phyloP scores from a whole-genome alignment of 2,113 vertebrate species.

The Pomatorhinus ruficollis region DNA sequence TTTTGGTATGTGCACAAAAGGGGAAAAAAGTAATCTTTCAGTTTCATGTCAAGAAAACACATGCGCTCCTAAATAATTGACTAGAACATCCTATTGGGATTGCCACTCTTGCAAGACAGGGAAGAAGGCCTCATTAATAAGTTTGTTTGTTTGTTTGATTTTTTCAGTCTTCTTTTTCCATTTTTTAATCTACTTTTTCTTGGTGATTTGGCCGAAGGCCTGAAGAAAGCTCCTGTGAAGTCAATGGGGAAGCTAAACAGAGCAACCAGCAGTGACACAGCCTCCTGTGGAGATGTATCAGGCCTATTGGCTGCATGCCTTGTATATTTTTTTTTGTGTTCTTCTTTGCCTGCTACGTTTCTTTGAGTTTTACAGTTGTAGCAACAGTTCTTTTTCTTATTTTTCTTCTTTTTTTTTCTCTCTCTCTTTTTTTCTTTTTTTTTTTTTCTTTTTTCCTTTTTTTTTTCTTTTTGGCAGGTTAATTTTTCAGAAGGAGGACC shows the following conservation, averaged over 20 bases:
- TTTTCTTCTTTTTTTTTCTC: slow-evolving; percentile 43
- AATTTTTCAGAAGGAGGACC: slow-evolving; percentile 98
- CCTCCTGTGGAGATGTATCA: background rate
- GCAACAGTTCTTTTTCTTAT: background rate
- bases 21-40: slow-evolving; percentile 14
- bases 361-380: slow-evolving; percentile 11
- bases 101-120: slow-evolving; percentile 17
- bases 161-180: background rate
- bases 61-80: slow-evolving; percentile 69
- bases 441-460: background rate
- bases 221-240: slow-evolving; percentile 3
- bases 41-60: slow-evolving; percentile 37
- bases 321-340: background rate
- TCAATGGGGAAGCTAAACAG: slow-evolving; percentile 9
- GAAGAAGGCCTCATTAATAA: slow-evolving; percentile 26
- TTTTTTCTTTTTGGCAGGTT: slow-evolving; percentile 78
- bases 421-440: background rate
- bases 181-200: background rate
- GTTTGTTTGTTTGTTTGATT: background rate
- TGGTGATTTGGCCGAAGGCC: background rate
- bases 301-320: background rate
- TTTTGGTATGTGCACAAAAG: slow-evolving; percentile 47
- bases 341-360: background rate
- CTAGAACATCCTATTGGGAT: slow-evolving; percentile 62
- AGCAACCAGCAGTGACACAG: background rate